phyloP scores from a whole-genome alignment of 2,888 invertebrate genomes.

The Scelioninae gen. 1 region DNA sequence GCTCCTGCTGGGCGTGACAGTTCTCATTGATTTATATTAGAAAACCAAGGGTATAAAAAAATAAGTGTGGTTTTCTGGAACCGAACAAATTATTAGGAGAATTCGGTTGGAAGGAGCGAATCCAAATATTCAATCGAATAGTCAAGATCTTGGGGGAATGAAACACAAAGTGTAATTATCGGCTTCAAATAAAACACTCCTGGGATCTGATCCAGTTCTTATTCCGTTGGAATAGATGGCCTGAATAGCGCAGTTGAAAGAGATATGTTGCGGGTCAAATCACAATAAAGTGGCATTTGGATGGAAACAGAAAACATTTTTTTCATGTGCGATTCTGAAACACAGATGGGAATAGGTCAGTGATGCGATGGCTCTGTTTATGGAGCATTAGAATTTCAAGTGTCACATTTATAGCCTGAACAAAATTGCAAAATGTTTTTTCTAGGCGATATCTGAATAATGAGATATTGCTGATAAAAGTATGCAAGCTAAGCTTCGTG shows the following conservation, averaged over 20 bases:
- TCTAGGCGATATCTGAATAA: neutral
- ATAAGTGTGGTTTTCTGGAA: constrained; percentile 33
- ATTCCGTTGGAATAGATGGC: constrained; percentile 48
- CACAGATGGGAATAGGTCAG: neutral
- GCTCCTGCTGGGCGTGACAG: constrained; percentile 54
- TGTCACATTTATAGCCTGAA: constrained; percentile 7
- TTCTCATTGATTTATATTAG: constrained; percentile 45
- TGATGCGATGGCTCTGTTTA: constrained; percentile 8
- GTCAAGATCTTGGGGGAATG: constrained; percentile 42
- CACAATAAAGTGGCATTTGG: constrained; percentile 35
- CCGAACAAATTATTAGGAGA: constrained; percentile 21
- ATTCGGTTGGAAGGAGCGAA: constrained; percentile 39
- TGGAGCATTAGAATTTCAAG: constrained; percentile 20
- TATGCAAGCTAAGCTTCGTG: too few relatives aligned
- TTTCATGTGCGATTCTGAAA: constrained; percentile 13
- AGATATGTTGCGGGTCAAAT: constrained; percentile 55
- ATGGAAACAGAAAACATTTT: constrained; percentile 44
- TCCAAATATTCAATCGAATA: constrained; percentile 58
- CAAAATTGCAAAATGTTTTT: constrained; percentile 16
- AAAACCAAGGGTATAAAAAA: constrained; percentile 37
- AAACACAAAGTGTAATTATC: constrained; percentile 60
- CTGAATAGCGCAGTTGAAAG: constrained; percentile 13
- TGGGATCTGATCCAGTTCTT: constrained; percentile 58
- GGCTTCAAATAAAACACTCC: constrained; percentile 59
- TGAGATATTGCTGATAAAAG: neutral